phyloP scores from a whole-genome alignment of 1,140 invertebrate genomes.

The Popillia japonica region DNA sequence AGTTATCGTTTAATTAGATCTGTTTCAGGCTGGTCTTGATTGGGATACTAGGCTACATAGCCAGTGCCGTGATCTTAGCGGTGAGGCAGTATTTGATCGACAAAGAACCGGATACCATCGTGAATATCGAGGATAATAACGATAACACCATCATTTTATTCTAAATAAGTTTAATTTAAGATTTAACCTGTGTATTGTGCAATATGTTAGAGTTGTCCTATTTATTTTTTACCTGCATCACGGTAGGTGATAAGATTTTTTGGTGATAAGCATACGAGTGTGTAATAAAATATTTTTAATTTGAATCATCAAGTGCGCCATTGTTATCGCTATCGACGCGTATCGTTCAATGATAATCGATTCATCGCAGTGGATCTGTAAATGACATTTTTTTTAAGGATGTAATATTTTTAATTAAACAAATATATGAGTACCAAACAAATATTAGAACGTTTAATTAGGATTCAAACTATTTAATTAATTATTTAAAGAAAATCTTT shows the following conservation, averaged over 20 bases:
- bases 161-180: neutral
- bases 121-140: neutral
- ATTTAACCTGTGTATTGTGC: neutral
- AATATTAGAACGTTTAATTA: too few relatives aligned
- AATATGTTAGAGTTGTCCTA: neutral
- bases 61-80: neutral
- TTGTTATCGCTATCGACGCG: neutral
- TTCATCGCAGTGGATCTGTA: neutral
- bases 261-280: neutral
- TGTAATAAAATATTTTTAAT: neutral
- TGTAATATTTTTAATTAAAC: neutral
- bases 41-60: neutral
- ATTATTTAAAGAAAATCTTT: too few relatives aligned
- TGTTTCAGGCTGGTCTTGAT: neutral
- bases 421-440: neutral
- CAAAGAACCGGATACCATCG: conserved; percentile 7
- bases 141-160: neutral
- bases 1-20: neutral
- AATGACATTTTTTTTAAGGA: neutral
- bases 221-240: neutral
- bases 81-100: conserved; percentile 12
- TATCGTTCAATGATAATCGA: neutral
- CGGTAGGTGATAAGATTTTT: neutral
- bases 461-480: too few relatives aligned
- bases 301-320: neutral